Evolutionary conservation across 2,113 vertebrate genomes (phyloP).

Genomic region (Ammodytes marinus): DNA sequence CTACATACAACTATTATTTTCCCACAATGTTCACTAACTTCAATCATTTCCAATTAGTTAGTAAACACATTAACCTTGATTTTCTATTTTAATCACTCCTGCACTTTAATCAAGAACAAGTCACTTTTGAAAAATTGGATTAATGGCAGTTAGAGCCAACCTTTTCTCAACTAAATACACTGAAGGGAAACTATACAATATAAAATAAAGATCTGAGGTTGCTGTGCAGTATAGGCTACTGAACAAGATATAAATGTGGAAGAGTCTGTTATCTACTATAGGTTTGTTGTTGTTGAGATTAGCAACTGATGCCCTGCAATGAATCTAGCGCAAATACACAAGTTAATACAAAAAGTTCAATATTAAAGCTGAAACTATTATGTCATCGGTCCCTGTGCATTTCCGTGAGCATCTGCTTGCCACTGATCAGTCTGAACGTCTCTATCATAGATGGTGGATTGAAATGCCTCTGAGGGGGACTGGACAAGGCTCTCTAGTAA

Average conservation of each 20-base stretch:
- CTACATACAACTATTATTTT: background rate
- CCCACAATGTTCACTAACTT: background rate
- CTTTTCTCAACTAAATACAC: no score
- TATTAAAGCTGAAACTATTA: background rate
- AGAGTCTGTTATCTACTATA: background rate
- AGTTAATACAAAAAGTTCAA: constrained; percentile 9
- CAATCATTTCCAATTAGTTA: background rate
- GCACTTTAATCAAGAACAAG: background rate
- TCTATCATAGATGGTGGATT: constrained; percentile 45
- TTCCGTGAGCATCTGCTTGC: constrained; percentile 7
- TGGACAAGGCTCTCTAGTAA: background rate
- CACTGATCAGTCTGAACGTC: constrained; percentile 36
- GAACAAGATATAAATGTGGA: background rate
- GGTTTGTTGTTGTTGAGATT: background rate
- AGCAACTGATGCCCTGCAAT: background rate
- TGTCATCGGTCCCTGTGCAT: background rate
- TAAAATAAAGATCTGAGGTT: background rate
- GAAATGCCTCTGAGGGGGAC: constrained; percentile 18
- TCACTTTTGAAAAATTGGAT: background rate
- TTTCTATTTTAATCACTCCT: background rate
- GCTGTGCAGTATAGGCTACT: background rate
- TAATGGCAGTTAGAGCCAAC: no score
- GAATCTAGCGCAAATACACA: background rate
- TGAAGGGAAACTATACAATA: background rate
- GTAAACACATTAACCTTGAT: background rate